Base-by-base conservation (phyloP, 2,797 vertebrate genomes). In the Hozukius guyotensis region DNA sequence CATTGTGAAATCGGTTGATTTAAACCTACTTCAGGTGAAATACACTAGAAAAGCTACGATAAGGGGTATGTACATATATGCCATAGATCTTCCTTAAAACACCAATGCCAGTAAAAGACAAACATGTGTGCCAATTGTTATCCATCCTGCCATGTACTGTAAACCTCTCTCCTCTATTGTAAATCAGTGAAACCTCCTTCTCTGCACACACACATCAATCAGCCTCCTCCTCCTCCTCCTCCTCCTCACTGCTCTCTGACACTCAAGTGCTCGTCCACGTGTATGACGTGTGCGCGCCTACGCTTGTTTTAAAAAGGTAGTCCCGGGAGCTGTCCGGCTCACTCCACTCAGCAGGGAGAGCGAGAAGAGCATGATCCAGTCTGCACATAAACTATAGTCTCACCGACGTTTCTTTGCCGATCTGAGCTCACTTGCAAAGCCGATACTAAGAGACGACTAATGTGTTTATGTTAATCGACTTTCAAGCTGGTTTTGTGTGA, bases 241-340 rank as follows among this genome's bases (percentile, higher is more conserved):
- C n/a, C 78, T 61, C 69, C 49, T n/a, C 49, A 46, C 16, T n/a
- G 1, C 38, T 2, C 73, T 27, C 49, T 38, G 71, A 87, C 85
- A 64, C 55, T 42, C 38, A 55, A 22, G 59, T 5, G 87, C 89
- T 78, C 88, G 92, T 90, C 24, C 91, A 38, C 88, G 91, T 22
- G 46, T 8, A 57, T 18, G 61, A 77, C 85, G 88, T 62, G 91
- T 60, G 14, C 88, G 89, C 91, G 93, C 89, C 70, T 20, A 69
- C 86, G 85, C 85, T n/a, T 66, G 85, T 93, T 80, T 88, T 92
- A 94, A 67, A 93, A 78, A 71, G 14, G 8, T 55, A 29, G 63
- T 69, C 34, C 29, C 63, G 18, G 55, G 64, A 5, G 62, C 62
- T 0, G 4, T 0, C 8, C 7, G 62, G 64, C 24, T 85, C 90